Evolutionary conservation across 2,888 invertebrate genomes (phyloP).

Genomic region (Aleiodes alternator): DNA sequence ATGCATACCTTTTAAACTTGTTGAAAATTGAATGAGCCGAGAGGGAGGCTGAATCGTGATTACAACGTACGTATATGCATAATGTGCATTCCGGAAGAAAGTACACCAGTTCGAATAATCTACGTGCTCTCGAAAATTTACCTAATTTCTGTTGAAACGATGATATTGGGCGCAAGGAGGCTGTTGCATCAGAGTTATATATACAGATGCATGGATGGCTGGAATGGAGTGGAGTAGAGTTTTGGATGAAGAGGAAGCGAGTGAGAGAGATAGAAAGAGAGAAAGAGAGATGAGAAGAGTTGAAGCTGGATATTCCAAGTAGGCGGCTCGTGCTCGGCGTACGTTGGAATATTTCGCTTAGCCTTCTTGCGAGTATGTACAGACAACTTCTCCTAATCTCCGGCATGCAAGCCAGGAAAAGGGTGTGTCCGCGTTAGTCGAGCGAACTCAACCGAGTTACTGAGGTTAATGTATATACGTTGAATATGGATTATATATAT

Average conservation of each 20-base stretch:
- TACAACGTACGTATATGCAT: no score
- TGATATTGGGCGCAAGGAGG: slow-evolving; percentile 30
- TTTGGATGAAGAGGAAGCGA: slow-evolving; percentile 3
- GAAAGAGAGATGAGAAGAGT: background rate
- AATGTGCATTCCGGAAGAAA: no score
- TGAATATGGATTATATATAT: slow-evolving; percentile 51
- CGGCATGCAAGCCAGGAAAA: slow-evolving; percentile 51
- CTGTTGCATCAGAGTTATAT: slow-evolving; percentile 11
- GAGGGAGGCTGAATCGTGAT: no score
- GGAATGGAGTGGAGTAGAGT: background rate
- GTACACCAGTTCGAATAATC: slow-evolving; percentile 21
- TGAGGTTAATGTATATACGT: slow-evolving; percentile 48
- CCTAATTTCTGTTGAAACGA: slow-evolving; percentile 30
- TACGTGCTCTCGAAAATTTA: slow-evolving; percentile 29
- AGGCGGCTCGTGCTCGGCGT: slow-evolving; percentile 17
- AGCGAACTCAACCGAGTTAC: slow-evolving; percentile 55
- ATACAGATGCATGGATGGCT: slow-evolving; percentile 11
- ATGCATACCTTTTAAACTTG: no score
- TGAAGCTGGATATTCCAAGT: slow-evolving; percentile 20
- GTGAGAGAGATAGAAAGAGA: background rate
- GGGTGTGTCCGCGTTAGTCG: slow-evolving; percentile 56
- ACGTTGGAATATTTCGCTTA: slow-evolving; percentile 43
- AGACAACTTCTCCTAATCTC: slow-evolving; percentile 55
- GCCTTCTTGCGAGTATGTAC: slow-evolving; percentile 42
- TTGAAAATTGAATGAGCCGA: no score